Evolutionary conservation across 64 coral and sea anemone genomes (phyloP).

Genomic region (Stichodactyla mertensii): DNA sequence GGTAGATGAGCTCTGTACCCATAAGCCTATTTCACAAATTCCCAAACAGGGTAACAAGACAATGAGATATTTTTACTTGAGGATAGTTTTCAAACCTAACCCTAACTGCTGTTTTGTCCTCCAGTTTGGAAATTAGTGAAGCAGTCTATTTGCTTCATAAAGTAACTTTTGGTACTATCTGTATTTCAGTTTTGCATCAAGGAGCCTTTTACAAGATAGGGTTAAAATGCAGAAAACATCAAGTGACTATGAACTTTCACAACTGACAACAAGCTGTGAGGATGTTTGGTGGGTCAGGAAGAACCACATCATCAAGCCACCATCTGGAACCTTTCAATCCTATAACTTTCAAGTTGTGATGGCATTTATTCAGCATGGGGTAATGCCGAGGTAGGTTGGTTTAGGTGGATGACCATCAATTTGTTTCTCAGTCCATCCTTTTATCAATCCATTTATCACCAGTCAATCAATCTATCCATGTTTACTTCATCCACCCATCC

Average conservation of each 20-base stretch:
- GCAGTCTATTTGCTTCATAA: neutral
- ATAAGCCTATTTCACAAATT: too few species aligned
- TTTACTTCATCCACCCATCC: neutral
- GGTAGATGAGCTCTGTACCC: too few species aligned
- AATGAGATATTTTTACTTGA: too few species aligned
- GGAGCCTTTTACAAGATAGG: conserved; percentile 54
- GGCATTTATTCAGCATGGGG: conserved; percentile 74
- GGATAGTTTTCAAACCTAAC: too few species aligned
- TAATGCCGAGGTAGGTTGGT: conserved; percentile 57
- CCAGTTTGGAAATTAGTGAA: too few species aligned
- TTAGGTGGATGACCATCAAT: too few species aligned
- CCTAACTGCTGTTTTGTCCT: too few species aligned
- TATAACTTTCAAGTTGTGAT: conserved; percentile 95
- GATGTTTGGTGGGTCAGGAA: conserved; percentile 89
- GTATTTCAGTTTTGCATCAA: conserved; percentile 50
- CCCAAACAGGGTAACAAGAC: too few species aligned
- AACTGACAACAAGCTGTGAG: conserved; percentile 65
- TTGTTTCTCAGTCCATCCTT: too few species aligned
- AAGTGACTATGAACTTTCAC: conserved; percentile 8
- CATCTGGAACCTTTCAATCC: conserved; percentile 90
- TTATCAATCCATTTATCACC: too few species aligned
- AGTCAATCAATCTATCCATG: neutral
- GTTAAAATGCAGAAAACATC: conserved; percentile 28
- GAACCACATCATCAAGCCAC: conserved; percentile 75
- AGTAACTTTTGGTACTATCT: neutral